A percentile compares a stretch with the other conserved stretches of the same genome.
Evolutionary conservation across 2,888 invertebrate genomes (phyloP).

Genomic region (Dromius quadrimaculatus): DNA sequence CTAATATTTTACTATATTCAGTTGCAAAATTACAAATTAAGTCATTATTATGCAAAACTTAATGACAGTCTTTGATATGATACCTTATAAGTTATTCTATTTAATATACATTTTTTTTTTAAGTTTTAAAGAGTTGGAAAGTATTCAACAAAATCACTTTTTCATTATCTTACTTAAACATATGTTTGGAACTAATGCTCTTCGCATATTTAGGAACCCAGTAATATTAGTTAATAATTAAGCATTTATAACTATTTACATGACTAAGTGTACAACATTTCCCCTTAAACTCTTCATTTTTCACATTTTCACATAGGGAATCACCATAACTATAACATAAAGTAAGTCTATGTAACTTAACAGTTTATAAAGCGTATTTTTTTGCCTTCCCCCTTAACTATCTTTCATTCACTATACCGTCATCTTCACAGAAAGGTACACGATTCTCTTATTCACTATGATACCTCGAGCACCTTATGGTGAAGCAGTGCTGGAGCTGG

Average conservation of each 20-base stretch:
- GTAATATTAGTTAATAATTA: conserved; percentile 47
- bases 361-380: conserved; percentile 63
- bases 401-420: conserved; percentile 18
- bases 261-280: conserved; percentile 52
- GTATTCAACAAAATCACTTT: conserved; percentile 31
- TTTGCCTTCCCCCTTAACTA: conserved; percentile 64
- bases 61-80: conserved; percentile 42
- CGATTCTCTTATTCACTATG: conserved; percentile 26
- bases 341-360: conserved; percentile 44
- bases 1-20: conserved; percentile 40
- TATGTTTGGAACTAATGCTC: conserved; percentile 48
- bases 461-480: neutral
- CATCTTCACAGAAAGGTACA: conserved; percentile 20
- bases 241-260: conserved; percentile 46
- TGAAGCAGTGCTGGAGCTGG: conserved; percentile 22
- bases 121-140: conserved; percentile 37
- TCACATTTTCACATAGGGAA: conserved; percentile 31
- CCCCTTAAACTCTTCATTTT: conserved; percentile 36
- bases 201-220: conserved; percentile 51
- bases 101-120: conserved; percentile 32
- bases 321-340: conserved; percentile 27
- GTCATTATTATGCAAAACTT: conserved; percentile 36
- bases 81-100: conserved; percentile 30
- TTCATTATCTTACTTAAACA: conserved; percentile 42
- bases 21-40: conserved; percentile 20